phyloP scores from a whole-genome alignment of 2,888 invertebrate species.

The Colostygia pectinataria region DNA sequence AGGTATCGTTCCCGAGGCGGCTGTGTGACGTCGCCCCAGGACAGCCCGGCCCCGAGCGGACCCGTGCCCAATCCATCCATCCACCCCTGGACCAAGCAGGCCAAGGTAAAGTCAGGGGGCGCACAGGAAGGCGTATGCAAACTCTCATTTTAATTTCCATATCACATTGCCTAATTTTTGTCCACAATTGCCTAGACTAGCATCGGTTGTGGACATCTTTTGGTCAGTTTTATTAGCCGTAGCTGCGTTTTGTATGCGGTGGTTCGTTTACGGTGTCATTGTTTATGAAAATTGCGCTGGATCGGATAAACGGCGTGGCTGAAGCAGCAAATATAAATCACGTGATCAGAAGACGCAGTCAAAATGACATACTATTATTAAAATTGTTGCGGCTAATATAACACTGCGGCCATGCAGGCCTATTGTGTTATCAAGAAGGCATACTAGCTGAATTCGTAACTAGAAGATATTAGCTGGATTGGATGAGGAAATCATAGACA shows the following conservation, averaged over 20 bases:
- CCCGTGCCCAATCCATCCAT: slow-evolving; percentile 33
- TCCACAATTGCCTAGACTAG: slow-evolving; percentile 31
- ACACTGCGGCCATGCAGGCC: too few species aligned
- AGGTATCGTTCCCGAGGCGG: slow-evolving; percentile 52
- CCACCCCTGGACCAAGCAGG: slow-evolving; percentile 36
- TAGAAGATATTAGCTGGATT: too few species aligned
- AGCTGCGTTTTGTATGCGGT: slow-evolving; percentile 60
- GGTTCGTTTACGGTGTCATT: slow-evolving; percentile 59
- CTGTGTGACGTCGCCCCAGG: slow-evolving; percentile 39
- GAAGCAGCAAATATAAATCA: neutral
- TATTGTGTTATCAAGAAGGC: too few species aligned
- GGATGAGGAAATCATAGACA: too few species aligned
- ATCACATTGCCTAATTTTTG: slow-evolving; percentile 51
- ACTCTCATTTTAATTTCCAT: slow-evolving; percentile 65
- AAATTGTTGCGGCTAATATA: too few species aligned
- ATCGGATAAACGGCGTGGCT: neutral
- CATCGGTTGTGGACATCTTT: slow-evolving; percentile 37
- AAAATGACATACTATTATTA: too few species aligned
- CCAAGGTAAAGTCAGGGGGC: slow-evolving; percentile 77
- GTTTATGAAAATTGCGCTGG: slow-evolving; percentile 44
- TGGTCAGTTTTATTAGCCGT: slow-evolving; percentile 39
- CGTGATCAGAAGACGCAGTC: neutral
- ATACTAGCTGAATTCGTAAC: too few species aligned
- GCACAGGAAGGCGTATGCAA: slow-evolving; percentile 73
- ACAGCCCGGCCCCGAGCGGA: slow-evolving; percentile 36